Percentiles rank a stretch among this genome's conserved stretches.
phyloP scores from a whole-genome alignment of 1,140 invertebrate species.

The Camponotus floridanus region DNA sequence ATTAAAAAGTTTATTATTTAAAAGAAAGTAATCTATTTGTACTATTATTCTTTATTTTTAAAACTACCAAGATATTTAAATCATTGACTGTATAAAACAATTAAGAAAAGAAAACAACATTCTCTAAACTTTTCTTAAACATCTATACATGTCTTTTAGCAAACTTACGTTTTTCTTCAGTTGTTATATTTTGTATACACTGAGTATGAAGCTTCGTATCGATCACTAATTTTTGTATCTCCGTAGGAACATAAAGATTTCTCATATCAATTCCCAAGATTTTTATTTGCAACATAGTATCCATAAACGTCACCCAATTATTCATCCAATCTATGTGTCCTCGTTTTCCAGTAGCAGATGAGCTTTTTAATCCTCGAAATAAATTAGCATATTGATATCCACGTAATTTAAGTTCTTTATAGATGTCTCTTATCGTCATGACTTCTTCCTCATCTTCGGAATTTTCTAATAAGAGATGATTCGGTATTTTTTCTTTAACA shows the following conservation, averaged over 20 bases:
- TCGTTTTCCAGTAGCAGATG: slow-evolving; percentile 84
- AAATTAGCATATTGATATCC: slow-evolving; percentile 93
- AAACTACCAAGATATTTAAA: no score
- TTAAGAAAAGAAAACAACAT: no score
- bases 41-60: no score
- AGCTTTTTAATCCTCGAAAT: slow-evolving; percentile 87
- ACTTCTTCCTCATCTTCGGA: slow-evolving; percentile 73
- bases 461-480: slow-evolving; percentile 10
- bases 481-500: slow-evolving; percentile 77
- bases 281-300: slow-evolving; percentile 96
- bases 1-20: background rate
- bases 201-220: slow-evolving; percentile 90
- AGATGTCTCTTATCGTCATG: slow-evolving; percentile 92
- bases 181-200: slow-evolving; percentile 78
- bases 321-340: slow-evolving; percentile 90
- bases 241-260: slow-evolving; percentile 93
- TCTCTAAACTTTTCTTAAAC: no score
- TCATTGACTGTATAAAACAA: no score
- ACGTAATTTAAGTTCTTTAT: slow-evolving; percentile 95
- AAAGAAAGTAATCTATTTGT: no score
- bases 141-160: no score
- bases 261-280: slow-evolving; percentile 92
- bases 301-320: slow-evolving; percentile 97
- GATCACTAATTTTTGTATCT: slow-evolving; percentile 93
- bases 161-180: slow-evolving; percentile 80